Evolutionary conservation across 2,888 invertebrate species (phyloP), one percentile per base, ranked within the genome.

Genomic region (Pimpla rufipes): DNA sequence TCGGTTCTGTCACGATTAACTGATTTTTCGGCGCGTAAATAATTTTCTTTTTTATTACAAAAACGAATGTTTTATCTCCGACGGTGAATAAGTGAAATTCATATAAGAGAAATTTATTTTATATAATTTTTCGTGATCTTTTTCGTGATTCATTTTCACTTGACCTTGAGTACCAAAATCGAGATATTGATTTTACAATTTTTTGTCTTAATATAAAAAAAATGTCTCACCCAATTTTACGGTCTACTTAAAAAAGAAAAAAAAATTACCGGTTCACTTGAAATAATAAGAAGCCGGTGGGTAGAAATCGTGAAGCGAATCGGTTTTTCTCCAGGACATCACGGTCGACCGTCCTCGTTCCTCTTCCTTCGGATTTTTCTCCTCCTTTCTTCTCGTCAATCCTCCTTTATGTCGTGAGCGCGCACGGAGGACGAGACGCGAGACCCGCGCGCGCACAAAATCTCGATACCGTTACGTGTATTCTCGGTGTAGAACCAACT

Each of bases 401-500:
- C 6, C 2, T 35, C 50, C 37, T 52, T 68, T 37, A 5, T 16
- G 37, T 47, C 62, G 47, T 35, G 5, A 50, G 35, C 47, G 7
- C 42, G 45, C 73, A 67, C 16, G 67, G 73, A 29, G 29, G 18
- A 62, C 62, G 62, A 62, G 29, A 29, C 29, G 5, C 59, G 59
- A 2, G 68, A 11, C 62, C 35, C 57, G 40, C 29, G 45, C 57
- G 67, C 55, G 76, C 73, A 55, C 77, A 77, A 79, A 77, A 77
- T 80, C 73, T 47, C 80, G 57, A 77, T 80, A 83, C 83, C 83
- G 83, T 83, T 83, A 83, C 64, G 42, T 18, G 42, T 70, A 70
- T 70, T 70, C 68, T 45, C 29, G 70, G 55, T 71, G 71, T 47
- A 66, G 71, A 79, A 68, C 42, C 37, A 52, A 71, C 42, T 40